phyloP scores from a whole-genome alignment of 2,113 vertebrate species.

The Potamarius usumacintae region DNA sequence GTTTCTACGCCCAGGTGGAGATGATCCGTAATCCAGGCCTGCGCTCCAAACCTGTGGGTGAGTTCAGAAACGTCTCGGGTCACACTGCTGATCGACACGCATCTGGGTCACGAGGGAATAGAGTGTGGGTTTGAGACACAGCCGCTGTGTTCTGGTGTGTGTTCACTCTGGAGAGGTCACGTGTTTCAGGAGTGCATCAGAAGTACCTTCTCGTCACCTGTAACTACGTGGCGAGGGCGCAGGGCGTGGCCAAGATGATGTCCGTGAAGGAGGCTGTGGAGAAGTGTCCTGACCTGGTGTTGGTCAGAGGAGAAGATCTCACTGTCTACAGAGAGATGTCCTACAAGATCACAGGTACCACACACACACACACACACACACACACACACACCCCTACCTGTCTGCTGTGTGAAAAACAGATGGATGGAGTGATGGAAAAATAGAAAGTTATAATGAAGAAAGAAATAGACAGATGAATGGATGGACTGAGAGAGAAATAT shows the following conservation, averaged over 20 bases:
- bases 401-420: background rate
- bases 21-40: constrained; percentile 85
- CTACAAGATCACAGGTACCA: constrained; percentile 86
- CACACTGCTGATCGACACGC: background rate
- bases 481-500: background rate
- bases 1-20: constrained; percentile 93
- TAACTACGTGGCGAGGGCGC: constrained; percentile 85
- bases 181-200: constrained; percentile 81
- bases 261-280: constrained; percentile 78
- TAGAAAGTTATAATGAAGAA: background rate
- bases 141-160: background rate
- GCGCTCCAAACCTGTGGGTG: constrained; percentile 84
- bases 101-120: constrained; percentile 45
- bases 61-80: constrained; percentile 5
- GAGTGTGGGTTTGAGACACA: background rate
- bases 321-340: constrained; percentile 86
- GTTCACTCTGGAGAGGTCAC: background rate
- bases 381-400: background rate
- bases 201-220: constrained; percentile 85
- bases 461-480: too few species aligned
- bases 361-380: background rate
- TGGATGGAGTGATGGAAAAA: background rate
- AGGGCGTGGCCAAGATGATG: constrained; percentile 84
- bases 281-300: constrained; percentile 82
- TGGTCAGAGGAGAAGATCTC: constrained; percentile 91